Percentiles rank a stretch among this genome's conserved stretches.
phyloP scores from a whole-genome alignment of 2,797 vertebrate genomes.

The Takifugu rubripes region DNA sequence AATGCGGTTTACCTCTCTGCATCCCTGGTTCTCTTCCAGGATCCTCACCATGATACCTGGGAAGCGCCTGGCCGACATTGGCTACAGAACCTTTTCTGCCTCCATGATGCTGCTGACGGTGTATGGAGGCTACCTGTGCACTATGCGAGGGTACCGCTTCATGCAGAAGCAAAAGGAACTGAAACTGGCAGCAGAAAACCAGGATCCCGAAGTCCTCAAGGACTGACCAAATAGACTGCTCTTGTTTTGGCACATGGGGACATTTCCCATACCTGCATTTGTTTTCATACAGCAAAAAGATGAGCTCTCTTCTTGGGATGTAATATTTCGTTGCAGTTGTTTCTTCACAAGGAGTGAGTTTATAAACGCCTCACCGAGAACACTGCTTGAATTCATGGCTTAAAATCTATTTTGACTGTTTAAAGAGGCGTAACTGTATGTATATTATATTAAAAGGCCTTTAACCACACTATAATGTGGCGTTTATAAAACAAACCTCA shows the following conservation, averaged over 20 bases:
- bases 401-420: conserved; percentile 2
- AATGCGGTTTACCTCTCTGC: background rate
- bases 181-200: conserved; percentile 74
- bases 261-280: conserved; percentile 18
- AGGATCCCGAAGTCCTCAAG: conserved; percentile 59
- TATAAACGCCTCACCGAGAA: conserved; percentile 14
- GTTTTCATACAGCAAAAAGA: background rate
- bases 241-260: conserved; percentile 19
- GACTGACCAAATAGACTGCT: conserved; percentile 41
- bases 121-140: conserved; percentile 87
- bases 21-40: conserved; percentile 19
- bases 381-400: conserved; percentile 19
- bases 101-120: conserved; percentile 90
- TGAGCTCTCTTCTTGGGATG: conserved; percentile 9
- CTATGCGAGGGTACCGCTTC: conserved; percentile 72
- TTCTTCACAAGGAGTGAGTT: conserved; percentile 2
- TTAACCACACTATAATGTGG: conserved; percentile 18
- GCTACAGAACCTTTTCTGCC: conserved; percentile 85
- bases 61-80: conserved; percentile 86
- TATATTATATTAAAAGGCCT: conserved; percentile 51
- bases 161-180: conserved; percentile 66
- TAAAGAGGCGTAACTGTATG: conserved; percentile 22
- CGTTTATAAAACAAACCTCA: conserved; percentile 17
- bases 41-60: conserved; percentile 75
- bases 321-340: background rate